Percentiles rank a stretch among this genome's conserved stretches.
Conservation (phyloP, 1,140 invertebrate species). For the Drosophila kepulauana region DNA sequence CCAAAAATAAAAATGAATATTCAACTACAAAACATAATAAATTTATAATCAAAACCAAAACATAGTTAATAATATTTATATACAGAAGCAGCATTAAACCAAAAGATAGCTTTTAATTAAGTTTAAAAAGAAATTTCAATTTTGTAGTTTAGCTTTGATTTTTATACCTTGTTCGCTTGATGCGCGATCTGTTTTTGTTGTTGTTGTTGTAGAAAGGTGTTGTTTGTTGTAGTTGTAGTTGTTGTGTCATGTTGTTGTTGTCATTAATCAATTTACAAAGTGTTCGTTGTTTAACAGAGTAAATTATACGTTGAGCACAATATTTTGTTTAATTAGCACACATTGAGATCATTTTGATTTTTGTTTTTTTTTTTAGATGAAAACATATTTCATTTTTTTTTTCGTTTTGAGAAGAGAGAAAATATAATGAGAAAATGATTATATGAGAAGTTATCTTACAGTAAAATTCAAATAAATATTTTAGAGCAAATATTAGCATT, state of each 20-base stretch:
- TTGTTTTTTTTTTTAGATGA: conserved; percentile 49
- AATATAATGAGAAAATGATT: conserved; percentile 81
- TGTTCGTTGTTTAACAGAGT: conserved; percentile 58
- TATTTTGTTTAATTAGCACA: conserved; percentile 70
- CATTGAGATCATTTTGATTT: conserved; percentile 69
- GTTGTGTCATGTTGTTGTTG: conserved; percentile 73
- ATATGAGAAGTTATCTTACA: conserved; percentile 80
- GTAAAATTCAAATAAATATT: conserved; percentile 45
- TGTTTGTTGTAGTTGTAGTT: conserved; percentile 69
- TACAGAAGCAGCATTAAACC: conserved; percentile 64
- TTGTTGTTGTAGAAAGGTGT: conserved; percentile 56
- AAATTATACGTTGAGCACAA: conserved; percentile 56
- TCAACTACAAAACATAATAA: conserved; percentile 46
- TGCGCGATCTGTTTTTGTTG: conserved; percentile 81
- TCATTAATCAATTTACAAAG: conserved; percentile 74
- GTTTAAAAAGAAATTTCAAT: conserved; percentile 48
- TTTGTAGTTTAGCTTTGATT: conserved; percentile 60
- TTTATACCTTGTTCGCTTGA: conserved; percentile 85
- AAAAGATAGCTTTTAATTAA: conserved; percentile 61
- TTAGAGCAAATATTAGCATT: conserved; percentile 23
- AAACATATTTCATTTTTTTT: conserved; percentile 55
- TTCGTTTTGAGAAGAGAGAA: conserved; percentile 65
- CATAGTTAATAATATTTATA: conserved; percentile 43
- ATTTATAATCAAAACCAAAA: conserved; percentile 5
- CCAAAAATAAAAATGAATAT: conserved; percentile 26